phyloP scores from a whole-genome alignment of 2,113 vertebrate species.

The Odocoileus virginianus region DNA sequence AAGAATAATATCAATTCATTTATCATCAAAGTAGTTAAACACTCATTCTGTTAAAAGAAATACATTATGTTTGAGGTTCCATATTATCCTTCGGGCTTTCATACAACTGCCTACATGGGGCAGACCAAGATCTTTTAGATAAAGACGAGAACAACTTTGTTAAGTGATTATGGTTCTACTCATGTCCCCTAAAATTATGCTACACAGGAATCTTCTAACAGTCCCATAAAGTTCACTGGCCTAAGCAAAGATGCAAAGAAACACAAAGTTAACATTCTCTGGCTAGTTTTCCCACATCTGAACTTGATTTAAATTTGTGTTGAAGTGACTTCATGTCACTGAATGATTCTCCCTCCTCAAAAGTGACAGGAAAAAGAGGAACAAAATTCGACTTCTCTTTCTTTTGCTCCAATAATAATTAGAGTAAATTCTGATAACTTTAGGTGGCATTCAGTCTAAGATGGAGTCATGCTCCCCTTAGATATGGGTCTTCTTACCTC shows the following conservation, averaged over 20 bases:
- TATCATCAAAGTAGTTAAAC: conserved; percentile 5
- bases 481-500: conserved; percentile 13
- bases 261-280: conserved; percentile 24
- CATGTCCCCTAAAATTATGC: not conserved
- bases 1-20: conserved; percentile 1
- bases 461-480: not conserved
- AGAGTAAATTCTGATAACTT: conserved; percentile 5
- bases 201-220: not conserved
- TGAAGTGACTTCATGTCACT: conserved; percentile 11
- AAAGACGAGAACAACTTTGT: conserved; percentile 18
- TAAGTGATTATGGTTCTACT: not conserved
- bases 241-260: conserved; percentile 28
- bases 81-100: not conserved
- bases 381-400: not conserved
- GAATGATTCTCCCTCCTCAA: not conserved
- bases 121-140: not conserved
- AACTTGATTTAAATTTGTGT: conserved; percentile 35
- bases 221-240: conserved; percentile 15
- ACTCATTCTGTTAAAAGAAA: conserved; percentile 7
- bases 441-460: not conserved
- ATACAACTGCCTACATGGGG: not conserved
- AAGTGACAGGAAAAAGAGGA: conserved; percentile 16
- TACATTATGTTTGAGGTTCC: not conserved
- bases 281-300: not conserved
- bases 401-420: conserved; percentile 4